phyloP scores from a whole-genome alignment of 2,888 invertebrate species.

The Lasioglossum villosulum region DNA sequence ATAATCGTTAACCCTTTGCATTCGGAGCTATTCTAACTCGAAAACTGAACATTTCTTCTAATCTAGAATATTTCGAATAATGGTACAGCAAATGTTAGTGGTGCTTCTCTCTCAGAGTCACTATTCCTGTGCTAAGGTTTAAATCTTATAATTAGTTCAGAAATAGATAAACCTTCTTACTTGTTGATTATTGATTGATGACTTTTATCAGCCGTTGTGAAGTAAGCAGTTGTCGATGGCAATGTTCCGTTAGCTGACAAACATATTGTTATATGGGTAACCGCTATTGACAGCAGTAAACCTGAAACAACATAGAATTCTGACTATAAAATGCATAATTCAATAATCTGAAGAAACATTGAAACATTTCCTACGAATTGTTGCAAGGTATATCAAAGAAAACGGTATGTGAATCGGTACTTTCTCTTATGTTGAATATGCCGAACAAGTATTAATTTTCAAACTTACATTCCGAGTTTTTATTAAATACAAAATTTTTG shows the following conservation, averaged over 20 bases:
- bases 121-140: too few species aligned
- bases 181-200: slow-evolving; percentile 85
- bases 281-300: slow-evolving; percentile 31
- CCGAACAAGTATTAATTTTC: not conserved
- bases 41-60: too few species aligned
- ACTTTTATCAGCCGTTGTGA: slow-evolving; percentile 77
- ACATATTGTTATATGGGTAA: slow-evolving; percentile 16
- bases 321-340: not conserved
- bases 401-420: not conserved
- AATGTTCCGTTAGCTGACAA: slow-evolving; percentile 67
- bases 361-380: not conserved
- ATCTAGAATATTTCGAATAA: too few species aligned
- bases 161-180: slow-evolving; percentile 54
- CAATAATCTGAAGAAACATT: not conserved
- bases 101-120: too few species aligned
- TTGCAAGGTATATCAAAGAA: not conserved
- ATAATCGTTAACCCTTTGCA: too few species aligned
- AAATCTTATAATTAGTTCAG: not conserved
- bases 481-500: too few species aligned
- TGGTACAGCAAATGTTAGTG: too few species aligned
- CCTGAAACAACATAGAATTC: slow-evolving; percentile 28
- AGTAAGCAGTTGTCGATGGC: slow-evolving; percentile 80
- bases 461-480: not conserved
- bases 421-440: not conserved
- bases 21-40: too few species aligned